Percentiles rank a stretch among this genome's conserved stretches.
phyloP scores from a whole-genome alignment of 2,113 vertebrate species.

The Fukomys damarensis region DNA sequence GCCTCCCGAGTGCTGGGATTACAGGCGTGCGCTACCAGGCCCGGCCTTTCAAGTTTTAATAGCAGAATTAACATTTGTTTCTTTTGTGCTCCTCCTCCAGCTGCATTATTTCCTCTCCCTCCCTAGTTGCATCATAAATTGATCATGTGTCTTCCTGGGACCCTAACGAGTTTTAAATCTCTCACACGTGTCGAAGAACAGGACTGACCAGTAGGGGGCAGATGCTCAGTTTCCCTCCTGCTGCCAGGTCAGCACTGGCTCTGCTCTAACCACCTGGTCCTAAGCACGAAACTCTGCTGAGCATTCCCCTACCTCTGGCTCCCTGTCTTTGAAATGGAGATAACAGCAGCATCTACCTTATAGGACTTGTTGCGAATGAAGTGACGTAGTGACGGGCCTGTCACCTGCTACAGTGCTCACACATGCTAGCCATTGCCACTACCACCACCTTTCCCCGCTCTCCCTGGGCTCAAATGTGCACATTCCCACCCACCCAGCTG shows the following conservation, averaged over 20 bases:
- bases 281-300: not conserved
- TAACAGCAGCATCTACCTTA: not conserved
- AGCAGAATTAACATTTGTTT: not conserved
- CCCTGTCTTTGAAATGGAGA: not conserved
- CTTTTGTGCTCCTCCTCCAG: not conserved
- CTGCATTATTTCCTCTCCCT: not conserved
- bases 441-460: no score
- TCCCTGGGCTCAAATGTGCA: fast-evolving
- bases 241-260: fast-evolving
- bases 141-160: not conserved
- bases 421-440: not conserved
- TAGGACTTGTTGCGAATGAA: not conserved
- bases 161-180: not conserved
- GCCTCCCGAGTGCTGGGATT: no score
- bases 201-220: fast-evolving
- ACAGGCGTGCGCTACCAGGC: no score
- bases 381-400: not conserved
- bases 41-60: not conserved
- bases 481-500: not conserved
- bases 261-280: not conserved
- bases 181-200: not conserved
- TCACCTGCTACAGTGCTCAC: fast-evolving
- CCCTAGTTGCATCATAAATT: not conserved
- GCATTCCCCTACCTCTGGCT: not conserved
- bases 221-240: not conserved